A percentile compares a stretch with the other conserved stretches of the same genome.
phyloP scores from a whole-genome alignment of 2,888 invertebrate species.

The Diabrotica balteata region DNA sequence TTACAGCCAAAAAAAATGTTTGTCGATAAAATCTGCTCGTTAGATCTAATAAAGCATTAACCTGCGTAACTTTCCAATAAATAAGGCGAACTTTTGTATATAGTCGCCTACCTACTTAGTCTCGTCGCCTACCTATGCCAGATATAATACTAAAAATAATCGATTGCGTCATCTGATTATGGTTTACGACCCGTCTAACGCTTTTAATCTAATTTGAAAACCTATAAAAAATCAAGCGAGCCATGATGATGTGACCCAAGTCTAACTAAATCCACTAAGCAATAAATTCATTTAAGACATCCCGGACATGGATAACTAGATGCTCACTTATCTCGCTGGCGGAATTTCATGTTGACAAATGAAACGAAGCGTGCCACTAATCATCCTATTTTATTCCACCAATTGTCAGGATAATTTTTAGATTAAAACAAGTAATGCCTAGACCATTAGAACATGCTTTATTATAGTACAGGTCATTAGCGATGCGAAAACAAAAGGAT shows the following conservation, averaged over 20 bases:
- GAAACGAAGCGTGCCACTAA: slow-evolving; percentile 35
- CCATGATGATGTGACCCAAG: slow-evolving; percentile 2
- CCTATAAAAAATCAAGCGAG: slow-evolving; percentile 14
- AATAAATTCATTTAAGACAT: slow-evolving; percentile 57
- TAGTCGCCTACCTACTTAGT: too few relatives aligned
- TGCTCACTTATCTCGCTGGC: slow-evolving; percentile 48
- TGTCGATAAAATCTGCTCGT: too few relatives aligned
- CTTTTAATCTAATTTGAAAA: slow-evolving; percentile 19
- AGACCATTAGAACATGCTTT: slow-evolving; percentile 22
- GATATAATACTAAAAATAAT: slow-evolving; percentile 7
- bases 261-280: slow-evolving; percentile 23
- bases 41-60: too few relatives aligned
- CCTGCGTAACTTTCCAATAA: too few relatives aligned
- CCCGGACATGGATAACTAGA: slow-evolving; percentile 58
- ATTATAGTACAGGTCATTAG: slow-evolving; percentile 1
- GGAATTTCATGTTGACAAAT: slow-evolving; percentile 49
- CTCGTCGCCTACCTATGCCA: too few relatives aligned
- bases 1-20: too few relatives aligned
- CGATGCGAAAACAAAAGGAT: background rate
- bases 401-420: slow-evolving; percentile 34
- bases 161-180: slow-evolving; percentile 6
- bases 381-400: slow-evolving; percentile 25
- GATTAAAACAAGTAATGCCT: slow-evolving; percentile 23
- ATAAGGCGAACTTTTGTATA: too few relatives aligned
- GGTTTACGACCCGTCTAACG: slow-evolving; percentile 1